These are phyloP conservation scores for Smutsia temminckii DNA, from an alignment of 2,797 vertebrate genomes.

Conservation along the genomic window DNA sequence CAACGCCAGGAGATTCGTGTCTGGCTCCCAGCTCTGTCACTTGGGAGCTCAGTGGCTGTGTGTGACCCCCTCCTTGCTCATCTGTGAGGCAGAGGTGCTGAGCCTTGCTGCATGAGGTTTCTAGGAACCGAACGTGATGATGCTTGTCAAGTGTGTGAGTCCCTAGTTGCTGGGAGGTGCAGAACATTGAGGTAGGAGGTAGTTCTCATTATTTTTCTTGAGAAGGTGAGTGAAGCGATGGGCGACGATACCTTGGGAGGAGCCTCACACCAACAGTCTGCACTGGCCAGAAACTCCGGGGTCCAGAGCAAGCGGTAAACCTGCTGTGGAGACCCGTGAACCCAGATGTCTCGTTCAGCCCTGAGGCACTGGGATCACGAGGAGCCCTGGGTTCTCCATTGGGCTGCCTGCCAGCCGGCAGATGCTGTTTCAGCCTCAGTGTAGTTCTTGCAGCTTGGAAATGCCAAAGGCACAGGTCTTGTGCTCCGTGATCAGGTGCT, in stretches of 20 bases:
- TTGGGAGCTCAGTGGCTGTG: background rate
- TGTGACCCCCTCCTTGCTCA: background rate
- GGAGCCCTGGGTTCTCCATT: background rate
- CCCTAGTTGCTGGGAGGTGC: background rate
- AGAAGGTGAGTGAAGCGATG: background rate
- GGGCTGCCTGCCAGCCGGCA: background rate
- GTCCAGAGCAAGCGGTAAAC: background rate
- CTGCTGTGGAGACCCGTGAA: background rate
- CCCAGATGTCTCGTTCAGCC: background rate
- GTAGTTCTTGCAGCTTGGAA: background rate
- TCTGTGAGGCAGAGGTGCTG: background rate
- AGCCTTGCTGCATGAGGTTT: accelerated
- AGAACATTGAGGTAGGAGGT: accelerated
- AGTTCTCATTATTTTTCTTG: background rate
- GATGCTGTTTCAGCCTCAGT: background rate
- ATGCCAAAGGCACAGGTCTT: accelerated
- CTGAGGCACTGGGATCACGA: accelerated
- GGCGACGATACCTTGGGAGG: background rate
- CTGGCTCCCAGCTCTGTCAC: background rate
- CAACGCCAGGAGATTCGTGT: background rate
- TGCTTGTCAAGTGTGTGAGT: background rate
- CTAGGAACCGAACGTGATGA: accelerated
- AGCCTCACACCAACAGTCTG: background rate
- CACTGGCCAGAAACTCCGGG: background rate
- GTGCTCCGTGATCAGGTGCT: no score